Evolutionary conservation across 2,888 invertebrate genomes (phyloP).

Genomic region (Margaritifera margaritifera): DNA sequence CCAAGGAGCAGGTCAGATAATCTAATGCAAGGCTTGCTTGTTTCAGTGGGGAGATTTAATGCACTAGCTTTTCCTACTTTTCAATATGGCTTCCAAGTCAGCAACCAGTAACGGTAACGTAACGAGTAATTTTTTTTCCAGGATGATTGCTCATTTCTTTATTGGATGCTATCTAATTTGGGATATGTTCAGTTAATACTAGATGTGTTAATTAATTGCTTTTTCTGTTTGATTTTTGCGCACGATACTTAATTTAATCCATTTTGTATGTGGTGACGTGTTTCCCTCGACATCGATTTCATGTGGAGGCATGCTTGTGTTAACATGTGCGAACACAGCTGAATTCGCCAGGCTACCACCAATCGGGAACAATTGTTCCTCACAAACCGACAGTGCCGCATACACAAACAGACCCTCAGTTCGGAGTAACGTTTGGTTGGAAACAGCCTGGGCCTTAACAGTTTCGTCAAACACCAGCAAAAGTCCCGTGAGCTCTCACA

Average conservation of each 20-base stretch:
- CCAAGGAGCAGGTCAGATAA: slow-evolving; percentile 70
- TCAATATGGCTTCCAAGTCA: slow-evolving; percentile 66
- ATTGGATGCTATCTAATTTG: slow-evolving; percentile 42
- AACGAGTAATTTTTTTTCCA: slow-evolving; percentile 37
- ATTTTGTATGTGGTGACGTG: slow-evolving; percentile 36
- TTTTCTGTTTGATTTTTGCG: slow-evolving; percentile 19
- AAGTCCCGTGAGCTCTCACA: slow-evolving; percentile 9
- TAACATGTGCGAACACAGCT: slow-evolving; percentile 58
- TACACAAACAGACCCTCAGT: slow-evolving; percentile 44
- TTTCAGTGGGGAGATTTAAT: slow-evolving; percentile 42
- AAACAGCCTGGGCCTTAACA: slow-evolving; percentile 36
- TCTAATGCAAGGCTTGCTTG: slow-evolving; percentile 51
- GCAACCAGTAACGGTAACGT: slow-evolving; percentile 55
- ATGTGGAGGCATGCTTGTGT: slow-evolving; percentile 64
- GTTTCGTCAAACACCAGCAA: slow-evolving; percentile 5
- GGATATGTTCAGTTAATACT: slow-evolving; percentile 28
- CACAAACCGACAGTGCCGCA: slow-evolving; percentile 34
- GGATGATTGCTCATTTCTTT: slow-evolving; percentile 1
- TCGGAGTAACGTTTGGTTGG: slow-evolving; percentile 43
- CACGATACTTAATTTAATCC: slow-evolving; percentile 26
- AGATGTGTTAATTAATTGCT: slow-evolving; percentile 17
- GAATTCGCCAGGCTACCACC: slow-evolving; percentile 39
- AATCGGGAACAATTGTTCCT: slow-evolving; percentile 48
- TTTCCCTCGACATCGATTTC: slow-evolving; percentile 54
- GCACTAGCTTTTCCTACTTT: slow-evolving; percentile 53